Evolutionary conservation across 2,113 vertebrate species (phyloP).

Genomic region (Nettapus auritus): DNA sequence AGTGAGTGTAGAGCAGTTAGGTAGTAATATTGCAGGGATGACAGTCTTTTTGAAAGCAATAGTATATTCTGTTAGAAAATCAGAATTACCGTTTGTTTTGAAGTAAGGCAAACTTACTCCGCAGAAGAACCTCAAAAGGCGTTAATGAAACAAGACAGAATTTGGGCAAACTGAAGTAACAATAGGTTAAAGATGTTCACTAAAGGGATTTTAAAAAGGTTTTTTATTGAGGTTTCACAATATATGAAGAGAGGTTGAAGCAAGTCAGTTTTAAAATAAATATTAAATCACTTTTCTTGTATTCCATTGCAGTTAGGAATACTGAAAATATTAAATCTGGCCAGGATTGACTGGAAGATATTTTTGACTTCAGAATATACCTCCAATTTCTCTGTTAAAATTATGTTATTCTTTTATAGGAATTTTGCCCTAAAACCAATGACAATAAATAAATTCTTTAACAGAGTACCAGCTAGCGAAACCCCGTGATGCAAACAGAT

Average conservation of each 20-base stretch:
- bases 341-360: not conserved
- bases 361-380: not conserved
- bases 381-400: not conserved
- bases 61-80: not conserved
- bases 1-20: too few relatives aligned
- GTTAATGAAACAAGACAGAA: not conserved
- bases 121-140: not conserved
- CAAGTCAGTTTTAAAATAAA: not conserved
- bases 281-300: not conserved
- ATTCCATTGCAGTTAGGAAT: not conserved
- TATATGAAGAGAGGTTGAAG: not conserved
- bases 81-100: not conserved
- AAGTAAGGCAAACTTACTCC: not conserved
- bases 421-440: not conserved
- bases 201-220: not conserved
- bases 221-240: not conserved
- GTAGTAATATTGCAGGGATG: too few relatives aligned
- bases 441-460: not conserved
- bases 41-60: too few relatives aligned
- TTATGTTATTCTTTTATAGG: not conserved
- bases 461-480: conserved; percentile 87
- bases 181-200: not conserved
- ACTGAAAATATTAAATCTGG: not conserved
- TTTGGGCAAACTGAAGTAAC: not conserved
- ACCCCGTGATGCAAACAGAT: conserved; percentile 86